phyloP scores from a whole-genome alignment of 2,888 invertebrate genomes.

The Salpingus planirostris region DNA sequence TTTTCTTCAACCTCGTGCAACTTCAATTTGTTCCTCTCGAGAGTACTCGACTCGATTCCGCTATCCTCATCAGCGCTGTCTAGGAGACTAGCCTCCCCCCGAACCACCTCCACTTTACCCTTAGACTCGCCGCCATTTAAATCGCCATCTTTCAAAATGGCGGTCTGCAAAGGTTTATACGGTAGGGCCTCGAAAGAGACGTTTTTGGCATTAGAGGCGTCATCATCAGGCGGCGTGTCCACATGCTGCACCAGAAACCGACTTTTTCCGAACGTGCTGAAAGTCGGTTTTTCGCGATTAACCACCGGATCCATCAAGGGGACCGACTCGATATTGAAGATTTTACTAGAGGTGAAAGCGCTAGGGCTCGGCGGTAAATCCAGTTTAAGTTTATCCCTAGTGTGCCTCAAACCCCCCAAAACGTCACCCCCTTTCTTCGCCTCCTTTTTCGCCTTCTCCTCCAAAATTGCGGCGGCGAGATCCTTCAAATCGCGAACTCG shows the following conservation, averaged over 20 bases:
- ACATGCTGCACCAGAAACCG: conserved; percentile 41
- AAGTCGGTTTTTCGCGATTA: conserved; percentile 45
- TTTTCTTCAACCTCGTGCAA: too few relatives aligned
- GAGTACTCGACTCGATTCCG: conserved; percentile 56
- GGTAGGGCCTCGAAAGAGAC: conserved; percentile 41
- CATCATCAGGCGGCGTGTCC: conserved; percentile 34
- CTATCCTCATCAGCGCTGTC: conserved; percentile 60
- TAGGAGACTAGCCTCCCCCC: conserved; percentile 51
- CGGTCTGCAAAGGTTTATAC: conserved; percentile 30
- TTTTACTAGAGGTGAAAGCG: conserved; percentile 35
- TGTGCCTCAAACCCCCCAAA: conserved; percentile 64
- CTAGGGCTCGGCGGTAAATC: conserved; percentile 56
- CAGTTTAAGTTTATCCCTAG: conserved; percentile 60
- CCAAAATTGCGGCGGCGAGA: conserved; percentile 30
- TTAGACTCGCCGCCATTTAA: conserved; percentile 12
- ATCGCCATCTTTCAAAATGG: conserved; percentile 14
- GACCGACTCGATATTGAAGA: conserved; percentile 34
- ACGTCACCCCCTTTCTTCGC: conserved; percentile 22
- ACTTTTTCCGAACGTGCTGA: conserved; percentile 53
- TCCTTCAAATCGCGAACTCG: conserved; percentile 30
- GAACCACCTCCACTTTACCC: conserved; percentile 22
- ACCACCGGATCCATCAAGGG: conserved; percentile 38
- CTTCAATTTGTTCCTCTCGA: too few relatives aligned
- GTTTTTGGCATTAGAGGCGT: conserved; percentile 26
- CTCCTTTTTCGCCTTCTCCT: conserved; percentile 25